Evolutionary conservation across 2,888 invertebrate species (phyloP), one percentile per base, ranked within the genome.

Genomic region (Cosmia trapezina): DNA sequence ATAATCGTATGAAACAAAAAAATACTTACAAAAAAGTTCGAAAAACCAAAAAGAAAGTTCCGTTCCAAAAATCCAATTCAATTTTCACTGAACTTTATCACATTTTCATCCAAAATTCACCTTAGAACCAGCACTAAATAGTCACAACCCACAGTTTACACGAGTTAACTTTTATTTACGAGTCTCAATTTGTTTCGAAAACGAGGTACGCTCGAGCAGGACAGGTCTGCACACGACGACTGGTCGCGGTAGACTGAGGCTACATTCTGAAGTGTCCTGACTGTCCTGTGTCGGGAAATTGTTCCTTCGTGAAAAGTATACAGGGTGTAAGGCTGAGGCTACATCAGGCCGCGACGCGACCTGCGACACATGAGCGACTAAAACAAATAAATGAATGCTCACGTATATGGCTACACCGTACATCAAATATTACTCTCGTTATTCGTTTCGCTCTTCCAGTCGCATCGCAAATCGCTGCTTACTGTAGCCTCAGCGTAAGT

Each of bases 11-110:
- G n/a, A 37, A 19, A 59, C 7, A 37, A 37, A 37, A n/a, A 41
- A 33, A 59, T 80, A 81, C 80, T 80, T 45, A 80, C 80, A 49
- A 73, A 69, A 75, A 70, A 73, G 41, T 78, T 73, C 41, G 4
- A 14, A 14, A 73, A 64, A 49, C 19, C 17, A 33, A 66, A 28
- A 43, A 19, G 1, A 66, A 59, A 70, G 7, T 67, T 71, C 7
- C 11, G 43, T 57, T 45, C 68, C 11, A 73, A 66, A 69, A 78
- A 83, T 83, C 80, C 80, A 73, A 73, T 45, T 69, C 2, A 61
- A 17, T 41, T 19, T 65, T 28, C 82, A 81, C 79, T 28, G 3
- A 66, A 59, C 49, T 45, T 22, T 2, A 37, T 33, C 69, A 80
- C 79, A 72, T 47, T 51, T 51, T 54, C 14, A 59, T 62, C 22